Conservation (phyloP, 2,113 vertebrate genomes). For the Myotis lucifugus region DNA sequence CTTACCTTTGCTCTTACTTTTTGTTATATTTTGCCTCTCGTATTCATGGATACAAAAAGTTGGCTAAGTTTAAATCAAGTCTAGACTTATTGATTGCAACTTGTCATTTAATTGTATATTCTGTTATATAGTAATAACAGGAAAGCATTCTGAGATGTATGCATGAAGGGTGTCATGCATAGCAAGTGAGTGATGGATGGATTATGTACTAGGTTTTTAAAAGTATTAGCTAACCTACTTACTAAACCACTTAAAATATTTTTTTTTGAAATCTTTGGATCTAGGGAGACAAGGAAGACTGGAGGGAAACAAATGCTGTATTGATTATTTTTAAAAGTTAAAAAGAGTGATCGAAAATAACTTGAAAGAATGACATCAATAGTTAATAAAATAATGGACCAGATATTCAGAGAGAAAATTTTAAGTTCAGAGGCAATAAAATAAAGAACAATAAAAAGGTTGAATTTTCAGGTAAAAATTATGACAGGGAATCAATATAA, state of each 20-base stretch:
- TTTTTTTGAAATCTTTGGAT: conserved; percentile 63
- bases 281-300: conserved; percentile 52
- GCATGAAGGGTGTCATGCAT: conserved; percentile 76
- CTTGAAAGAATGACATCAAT: conserved; percentile 73
- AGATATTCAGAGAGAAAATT: conserved; percentile 73
- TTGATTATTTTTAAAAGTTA: conserved; percentile 78
- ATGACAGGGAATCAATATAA: conserved; percentile 76
- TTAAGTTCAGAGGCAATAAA: conserved; percentile 73
- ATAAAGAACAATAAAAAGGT: conserved; percentile 71
- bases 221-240: conserved; percentile 73
- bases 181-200: conserved; percentile 78
- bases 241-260: conserved; percentile 75
- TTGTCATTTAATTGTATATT: conserved; percentile 76
- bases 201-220: conserved; percentile 62
- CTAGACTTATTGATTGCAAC: conserved; percentile 81
- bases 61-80: conserved; percentile 79
- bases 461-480: conserved; percentile 72
- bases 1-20: conserved; percentile 65
- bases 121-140: conserved; percentile 65
- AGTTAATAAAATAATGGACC: conserved; percentile 79
- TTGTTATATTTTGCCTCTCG: conserved; percentile 43
- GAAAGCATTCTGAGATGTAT: conserved; percentile 78
- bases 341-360: conserved; percentile 65
- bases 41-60: conserved; percentile 68
- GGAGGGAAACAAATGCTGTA: conserved; percentile 62